Evolutionary conservation across 1,140 invertebrate species (phyloP), one percentile per base, ranked within the genome.

Genomic region (Agraylea sexmaculata): DNA sequence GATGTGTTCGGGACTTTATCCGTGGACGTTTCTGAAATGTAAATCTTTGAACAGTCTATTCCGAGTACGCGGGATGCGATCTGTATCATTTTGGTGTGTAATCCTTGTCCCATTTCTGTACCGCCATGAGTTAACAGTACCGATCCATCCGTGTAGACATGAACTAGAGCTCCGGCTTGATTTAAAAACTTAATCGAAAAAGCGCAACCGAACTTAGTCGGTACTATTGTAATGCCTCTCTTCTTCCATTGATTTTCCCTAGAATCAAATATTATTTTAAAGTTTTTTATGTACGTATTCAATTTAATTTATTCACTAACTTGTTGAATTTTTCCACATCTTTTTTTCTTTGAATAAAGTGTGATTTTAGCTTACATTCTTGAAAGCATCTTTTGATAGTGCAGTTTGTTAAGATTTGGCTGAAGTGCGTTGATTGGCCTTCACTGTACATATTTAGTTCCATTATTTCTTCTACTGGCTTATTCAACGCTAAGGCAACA

Each of bases 11-110:
- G 89, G 1, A 96, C 88, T 66, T 91, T 94, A 54, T 93, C 87
- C 0, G 90, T 94, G 7, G 82, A 64, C 1, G 87, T 92, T 64
- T 95, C 92, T 35, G 71, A 73, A 16, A 92, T 88, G 54, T 91
- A 80, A 51, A 97, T 89, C 53, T 81, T 77, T 0, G 78, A 73
- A 7, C 71, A 56, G 18, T 85, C 72, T 13, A 93, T 76, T 22
- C 72, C 75, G 2, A 97, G 63, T 2, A 71, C 72, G 46, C 78
- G 67, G 31, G 82, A 82, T 0, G 83, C 81, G 20, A 87, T 76
- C 73, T 94, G 88, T 42, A 92, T 81, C 80, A 93, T 90, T 68
- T 95, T 96, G 1, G 88, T 96, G 53, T 95, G 85, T 0, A 96
- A 62, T 2, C 92, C 93, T 66, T 96, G 92, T 0, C 93, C 93